A percentile compares a stretch with the other conserved stretches of the same genome.
Conservation (phyloP, 2,888 invertebrate species). For the Drosophila testacea region DNA sequence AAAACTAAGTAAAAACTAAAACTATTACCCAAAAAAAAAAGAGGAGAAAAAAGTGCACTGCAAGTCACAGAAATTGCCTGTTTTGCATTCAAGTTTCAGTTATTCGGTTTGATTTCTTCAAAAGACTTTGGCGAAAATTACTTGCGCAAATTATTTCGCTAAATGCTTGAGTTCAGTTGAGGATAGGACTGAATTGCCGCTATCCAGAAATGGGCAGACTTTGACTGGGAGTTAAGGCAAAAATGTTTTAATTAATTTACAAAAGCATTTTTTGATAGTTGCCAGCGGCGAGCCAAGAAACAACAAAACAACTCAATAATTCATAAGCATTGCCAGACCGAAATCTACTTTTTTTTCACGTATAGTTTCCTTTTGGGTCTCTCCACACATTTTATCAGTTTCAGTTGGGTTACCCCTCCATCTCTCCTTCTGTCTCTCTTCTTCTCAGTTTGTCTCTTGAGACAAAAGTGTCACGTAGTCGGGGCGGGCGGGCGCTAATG, state of each 20-base stretch:
- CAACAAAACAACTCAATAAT: slow-evolving; percentile 71
- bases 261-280: slow-evolving; percentile 24
- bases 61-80: slow-evolving; percentile 67
- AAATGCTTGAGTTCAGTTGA: slow-evolving; percentile 44
- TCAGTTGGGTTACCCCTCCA: slow-evolving; percentile 7
- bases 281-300: slow-evolving; percentile 33
- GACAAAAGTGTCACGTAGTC: slow-evolving; percentile 63
- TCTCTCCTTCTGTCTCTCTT: neutral
- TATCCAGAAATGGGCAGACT: slow-evolving; percentile 57
- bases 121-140: slow-evolving; percentile 64
- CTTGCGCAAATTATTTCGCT: slow-evolving; percentile 61
- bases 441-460: slow-evolving; percentile 5
- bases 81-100: slow-evolving; percentile 71
- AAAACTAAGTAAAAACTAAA: slow-evolving; percentile 61
- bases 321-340: slow-evolving; percentile 60
- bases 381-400: slow-evolving; percentile 18
- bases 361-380: slow-evolving; percentile 26
- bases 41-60: slow-evolving; percentile 27
- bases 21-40: slow-evolving; percentile 62
- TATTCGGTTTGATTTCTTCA: slow-evolving; percentile 56
- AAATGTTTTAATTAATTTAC: slow-evolving; percentile 80
- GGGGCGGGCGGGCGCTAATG: slow-evolving; percentile 66
- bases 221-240: slow-evolving; percentile 62
- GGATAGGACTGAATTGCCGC: slow-evolving; percentile 3
- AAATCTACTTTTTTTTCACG: slow-evolving; percentile 29